Base-by-base conservation (phyloP, 1,140 invertebrate species). In the Pseudomyrmex cubaensis region DNA sequence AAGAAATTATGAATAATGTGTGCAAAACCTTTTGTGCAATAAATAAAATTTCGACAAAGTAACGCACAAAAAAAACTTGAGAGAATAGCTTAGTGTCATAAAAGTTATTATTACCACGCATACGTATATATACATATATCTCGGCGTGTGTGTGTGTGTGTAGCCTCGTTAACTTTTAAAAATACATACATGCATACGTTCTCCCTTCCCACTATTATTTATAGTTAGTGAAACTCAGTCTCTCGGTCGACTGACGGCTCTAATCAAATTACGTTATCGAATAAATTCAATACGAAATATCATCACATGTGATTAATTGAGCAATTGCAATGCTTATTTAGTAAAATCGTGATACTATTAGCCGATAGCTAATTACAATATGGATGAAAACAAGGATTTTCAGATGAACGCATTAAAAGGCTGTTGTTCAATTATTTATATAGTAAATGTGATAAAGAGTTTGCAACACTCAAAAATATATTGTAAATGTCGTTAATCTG, bases 291-390 rank as follows among this genome's bases (percentile, higher is more conserved):
- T 35, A 35, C 52, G 9, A 59, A 67, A 50, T 78, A 70, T 80
- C n/a, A 63, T 76, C 35, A 70, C 15, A 50, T 9, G 1, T 50
- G 10, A 80, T 59, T 59, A 80, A 59, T 50, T 61, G 46, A 70
- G 61, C 35, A 50, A 35, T 50, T 20, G 0, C 44, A n/a, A 72
- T 72, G 46, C 54, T 72, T 59, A 80, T 80, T 70, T 59, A n/a
- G 46, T 80, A 72, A 72, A 70, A 80, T 80, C 8, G 44, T 72
- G 70, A 70, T 72, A 61, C 48, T 3, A 8, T 80, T 70, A 78
- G 20, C 10, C 25, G 54, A 78, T 69, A 69, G 54, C 17, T 80
- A 70, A 70, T 80, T 72, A n/a, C 20, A 70, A 22, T 13, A 10
- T 48, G 20, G 8, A 50, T 72, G 12, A 70, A 20, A 70, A 48